Conservation (phyloP, 92 coral and sea anemone species). For the Pocillopora grandis region DNA sequence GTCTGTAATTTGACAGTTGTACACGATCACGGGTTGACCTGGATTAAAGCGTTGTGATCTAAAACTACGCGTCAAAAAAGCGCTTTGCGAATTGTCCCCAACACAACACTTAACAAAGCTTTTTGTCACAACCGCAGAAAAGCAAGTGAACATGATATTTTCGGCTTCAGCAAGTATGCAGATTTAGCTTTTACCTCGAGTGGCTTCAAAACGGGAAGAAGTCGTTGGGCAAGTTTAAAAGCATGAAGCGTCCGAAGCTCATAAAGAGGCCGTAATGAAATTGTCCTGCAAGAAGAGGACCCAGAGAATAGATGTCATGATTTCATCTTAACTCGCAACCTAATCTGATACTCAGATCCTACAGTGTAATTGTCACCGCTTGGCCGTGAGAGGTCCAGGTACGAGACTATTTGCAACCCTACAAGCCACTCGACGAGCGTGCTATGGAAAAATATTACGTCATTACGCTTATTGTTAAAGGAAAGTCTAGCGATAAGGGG, state of each 20-base stretch:
- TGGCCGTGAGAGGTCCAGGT: too few relatives aligned
- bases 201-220: constrained; percentile 53
- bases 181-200: constrained; percentile 34
- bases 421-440: constrained; percentile 49
- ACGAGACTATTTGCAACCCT: too few relatives aligned
- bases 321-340: constrained; percentile 47
- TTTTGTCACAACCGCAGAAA: constrained; percentile 4
- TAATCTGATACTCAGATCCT: too few relatives aligned
- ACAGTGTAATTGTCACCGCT: too few relatives aligned
- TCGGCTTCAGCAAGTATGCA: constrained; percentile 23
- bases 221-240: constrained; percentile 45
- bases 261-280: constrained; percentile 46
- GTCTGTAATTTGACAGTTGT: too few relatives aligned
- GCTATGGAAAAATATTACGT: constrained; percentile 55
- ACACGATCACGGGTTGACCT: too few relatives aligned
- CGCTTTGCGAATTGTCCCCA: too few relatives aligned
- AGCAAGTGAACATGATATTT: constrained; percentile 8
- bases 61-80: too few relatives aligned
- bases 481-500: constrained; percentile 11
- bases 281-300: constrained; percentile 19
- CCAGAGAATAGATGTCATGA: constrained; percentile 43
- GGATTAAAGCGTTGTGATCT: too few relatives aligned
- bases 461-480: constrained; percentile 36
- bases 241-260: constrained; percentile 52
- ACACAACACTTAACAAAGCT: constrained; percentile 20